Evolutionary conservation across 2,113 vertebrate genomes (phyloP).

Genomic region (Phalacrocorax aristotelis): DNA sequence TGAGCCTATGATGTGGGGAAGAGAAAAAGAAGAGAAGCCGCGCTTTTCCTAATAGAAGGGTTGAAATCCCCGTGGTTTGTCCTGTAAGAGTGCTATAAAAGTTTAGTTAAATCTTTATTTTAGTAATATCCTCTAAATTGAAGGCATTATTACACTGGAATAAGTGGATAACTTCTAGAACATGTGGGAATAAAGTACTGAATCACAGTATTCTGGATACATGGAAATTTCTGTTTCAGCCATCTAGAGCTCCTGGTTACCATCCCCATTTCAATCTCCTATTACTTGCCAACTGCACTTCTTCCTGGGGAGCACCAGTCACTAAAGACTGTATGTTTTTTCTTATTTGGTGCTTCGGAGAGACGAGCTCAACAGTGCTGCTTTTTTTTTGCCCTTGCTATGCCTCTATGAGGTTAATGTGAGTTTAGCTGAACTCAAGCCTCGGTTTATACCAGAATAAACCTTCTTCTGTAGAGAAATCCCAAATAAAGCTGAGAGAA

Average conservation of each 20-base stretch:
- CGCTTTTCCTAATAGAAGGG: neutral
- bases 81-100: neutral
- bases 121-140: neutral
- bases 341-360: neutral
- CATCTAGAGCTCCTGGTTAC: neutral
- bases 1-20: neutral
- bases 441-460: neutral
- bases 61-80: neutral
- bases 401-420: neutral
- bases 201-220: neutral
- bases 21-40: neutral
- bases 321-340: neutral
- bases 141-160: neutral
- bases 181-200: neutral
- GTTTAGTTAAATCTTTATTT: neutral
- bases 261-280: neutral
- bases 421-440: neutral
- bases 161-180: neutral
- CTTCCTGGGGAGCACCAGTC: neutral
- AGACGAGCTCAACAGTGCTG: neutral
- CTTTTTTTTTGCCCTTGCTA: neutral
- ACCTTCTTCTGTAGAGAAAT: neutral
- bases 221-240: neutral
- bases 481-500: neutral
- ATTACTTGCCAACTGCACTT: neutral